Percentiles rank a stretch among this genome's conserved stretches.
Evolutionary conservation across 2,113 vertebrate species (phyloP).

Genomic region (rabbit (Oryctolagus cuniculus)): mOryCun1.1 NC_091436.1:152994501-152995000

Average conservation of each 20-base stretch:
- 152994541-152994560: neutral
- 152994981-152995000: no score
- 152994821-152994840: neutral
- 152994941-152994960: no score
- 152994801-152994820: neutral
- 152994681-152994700: neutral
- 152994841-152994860: neutral
- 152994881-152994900: neutral
- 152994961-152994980: no score
- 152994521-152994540: neutral
- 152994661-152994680: neutral
- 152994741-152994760: neutral
- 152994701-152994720: neutral
- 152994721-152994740: neutral
- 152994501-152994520: neutral
- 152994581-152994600: neutral
- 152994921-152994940: no score
- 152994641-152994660: neutral
- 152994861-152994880: neutral
- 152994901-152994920: neutral
- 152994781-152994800: neutral
- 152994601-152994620: neutral
- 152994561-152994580: no score
- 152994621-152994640: neutral
- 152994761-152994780: neutral